Base-by-base conservation (phyloP, 1,140 invertebrate species). In the Orius insidiosus region DNA sequence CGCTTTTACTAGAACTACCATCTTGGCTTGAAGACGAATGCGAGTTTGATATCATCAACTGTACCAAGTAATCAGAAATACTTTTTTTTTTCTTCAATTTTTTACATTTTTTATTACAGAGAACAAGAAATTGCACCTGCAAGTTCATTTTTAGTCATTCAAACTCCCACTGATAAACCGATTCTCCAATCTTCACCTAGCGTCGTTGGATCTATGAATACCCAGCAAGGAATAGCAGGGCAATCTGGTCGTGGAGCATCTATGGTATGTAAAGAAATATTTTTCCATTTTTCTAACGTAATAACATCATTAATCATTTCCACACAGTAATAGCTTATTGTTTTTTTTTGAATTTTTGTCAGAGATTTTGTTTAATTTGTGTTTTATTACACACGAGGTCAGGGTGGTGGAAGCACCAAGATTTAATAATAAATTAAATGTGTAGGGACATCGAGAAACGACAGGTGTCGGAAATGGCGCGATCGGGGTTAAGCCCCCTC, bases 11-110 rank as follows among this genome's bases (percentile, higher is more conserved):
- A 30, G 83, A 92, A 58, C 77, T 88, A 24, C 86, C 87, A 16
- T 76, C 77, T 34, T 95, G 89, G 87, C 68, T 84, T 48, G 86
- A 92, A 63, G 89, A 96, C 64, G 90, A 96, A 65, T 92, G 86
- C 63, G 90, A 97, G 67, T 82, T 90, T 59, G 94, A 95, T 64
- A 79, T 96, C 51, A 74, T 95, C 53, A 85, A 80, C 59, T 64
- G 92, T 18, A 78, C 75, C 57, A 86, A 82, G 68, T 85, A 78
- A n/a, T n/a, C n/a, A n/a, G n/a, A n/a, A n/a, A n/a, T n/a, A n/a
- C n/a, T n/a, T n/a, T n/a, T 42, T 18, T 45, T 10, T 24, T n/a
- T 24, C 24, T 24, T 24, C 24, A 3, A 24, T 4, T 4, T 24
- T 24, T 4, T 24, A 7, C 24, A 7, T 34, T 34, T 31, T 33